Percentiles rank a stretch among this genome's conserved stretches.
These are phyloP conservation scores for Zeuzera pyrina DNA, from an alignment of 2,888 invertebrate species.

Conservation along the genomic window DNA sequence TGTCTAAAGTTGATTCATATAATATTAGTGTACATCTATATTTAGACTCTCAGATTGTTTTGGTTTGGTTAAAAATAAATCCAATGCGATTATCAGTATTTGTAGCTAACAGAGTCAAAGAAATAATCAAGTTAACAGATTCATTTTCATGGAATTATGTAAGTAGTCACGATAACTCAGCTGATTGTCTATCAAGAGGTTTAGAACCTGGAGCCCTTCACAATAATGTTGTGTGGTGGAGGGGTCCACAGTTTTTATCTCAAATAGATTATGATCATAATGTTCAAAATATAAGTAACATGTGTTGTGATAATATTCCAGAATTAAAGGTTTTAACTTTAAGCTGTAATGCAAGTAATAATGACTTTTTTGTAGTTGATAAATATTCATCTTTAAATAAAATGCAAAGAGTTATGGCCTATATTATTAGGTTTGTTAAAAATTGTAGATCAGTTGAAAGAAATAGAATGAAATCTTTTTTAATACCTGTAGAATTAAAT, in stretches of 20 bases:
- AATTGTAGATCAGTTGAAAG: too few species aligned
- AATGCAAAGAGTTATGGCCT: constrained; percentile 4
- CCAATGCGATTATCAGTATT: neutral
- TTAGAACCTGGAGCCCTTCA: neutral
- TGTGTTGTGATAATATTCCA: too few species aligned
- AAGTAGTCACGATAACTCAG: neutral
- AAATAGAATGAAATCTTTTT: neutral
- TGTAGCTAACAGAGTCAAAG: constrained; percentile 2
- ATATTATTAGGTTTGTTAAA: constrained; percentile 3
- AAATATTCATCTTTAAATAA: too few species aligned
- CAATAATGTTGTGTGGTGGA: neutral
- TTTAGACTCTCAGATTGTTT: constrained; percentile 1
- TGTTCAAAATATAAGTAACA: neutral
- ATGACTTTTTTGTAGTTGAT: too few species aligned
- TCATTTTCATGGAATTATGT: neutral
- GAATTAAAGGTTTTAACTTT: too few species aligned
- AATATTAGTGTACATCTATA: constrained; percentile 1
- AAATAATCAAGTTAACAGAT: neutral
- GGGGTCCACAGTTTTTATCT: neutral
- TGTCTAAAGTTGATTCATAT: neutral
- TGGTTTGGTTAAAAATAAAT: constrained; percentile 1
- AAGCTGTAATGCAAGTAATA: too few species aligned
- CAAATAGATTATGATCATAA: neutral
- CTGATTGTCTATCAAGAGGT: neutral
- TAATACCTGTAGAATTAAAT: neutral